Evolutionary conservation across 2,113 vertebrate species (phyloP), one percentile per base, ranked within the genome.

Genomic region (Myrmecophaga tridactyla): DNA sequence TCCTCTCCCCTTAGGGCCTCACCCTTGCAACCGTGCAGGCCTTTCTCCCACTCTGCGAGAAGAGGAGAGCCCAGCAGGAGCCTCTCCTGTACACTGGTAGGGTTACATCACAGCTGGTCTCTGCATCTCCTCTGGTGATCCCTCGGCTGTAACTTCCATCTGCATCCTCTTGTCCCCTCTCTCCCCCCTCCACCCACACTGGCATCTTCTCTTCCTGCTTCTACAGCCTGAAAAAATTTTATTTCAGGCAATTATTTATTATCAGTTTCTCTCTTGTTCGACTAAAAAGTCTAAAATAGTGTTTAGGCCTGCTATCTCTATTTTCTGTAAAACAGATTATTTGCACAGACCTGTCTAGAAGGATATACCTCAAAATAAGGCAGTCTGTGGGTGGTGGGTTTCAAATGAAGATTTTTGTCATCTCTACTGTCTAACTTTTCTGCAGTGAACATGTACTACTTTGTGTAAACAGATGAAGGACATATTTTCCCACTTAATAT

Each of bases 31-130:
- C 46, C 41, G n/a, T 41, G 88, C 23, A n/a, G 63, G 41, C 58
- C 51, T 95, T 88, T 95, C 93, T 97, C 89, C 67, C 63, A 96
- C 41, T 91, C 93, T 87, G 87, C n/a, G 90, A 96, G 94, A 89
- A 83, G 86, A 81, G 70, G 43, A 56, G 23, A 56, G 60, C 25
- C 62, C 21, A 56, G 81, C 83, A 94, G 80, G 82, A 85, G 70
- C 65, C 7, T 94, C 90, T 97, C 94, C 51, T 36, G 10, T 77
- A 43, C n/a, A 46, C 81, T 27, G 94, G 77, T 89, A 4, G 3
- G n/a, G 90, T 97, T 97, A 96, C 97, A 94, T 39, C 69, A 18
- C 77, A 95, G 88, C 90, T 92, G 94, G 76, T 92, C 72, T 81
- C 76, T 86, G 62, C 41, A 20, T 83, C 85, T 90, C 87, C 62